phyloP scores from a whole-genome alignment of 2,113 vertebrate species.

The Paracanthobrama guichenoti region DNA sequence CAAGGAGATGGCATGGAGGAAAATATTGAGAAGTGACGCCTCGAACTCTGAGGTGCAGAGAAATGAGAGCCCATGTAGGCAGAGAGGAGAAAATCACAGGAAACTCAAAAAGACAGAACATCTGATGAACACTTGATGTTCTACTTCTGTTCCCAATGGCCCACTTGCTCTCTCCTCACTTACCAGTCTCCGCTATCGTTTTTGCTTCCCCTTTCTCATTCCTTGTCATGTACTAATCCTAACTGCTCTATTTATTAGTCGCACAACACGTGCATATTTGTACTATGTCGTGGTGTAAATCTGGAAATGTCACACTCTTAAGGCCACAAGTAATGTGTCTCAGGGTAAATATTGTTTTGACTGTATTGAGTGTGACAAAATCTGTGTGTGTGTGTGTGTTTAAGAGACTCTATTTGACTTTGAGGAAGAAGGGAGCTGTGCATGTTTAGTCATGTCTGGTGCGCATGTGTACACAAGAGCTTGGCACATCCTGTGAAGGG shows the following conservation, averaged over 20 bases:
- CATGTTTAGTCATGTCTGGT: constrained; percentile 36
- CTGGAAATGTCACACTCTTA: constrained; percentile 7
- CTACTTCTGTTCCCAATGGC: not conserved
- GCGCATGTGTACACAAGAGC: constrained; percentile 20
- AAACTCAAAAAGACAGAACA: not conserved
- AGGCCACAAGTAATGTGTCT: not conserved
- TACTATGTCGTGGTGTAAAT: not conserved
- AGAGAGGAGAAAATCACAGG: not conserved
- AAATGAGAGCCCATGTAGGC: not conserved
- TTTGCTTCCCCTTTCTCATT: constrained; percentile 42
- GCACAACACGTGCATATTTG: not conserved
- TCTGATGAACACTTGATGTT: constrained; percentile 1
- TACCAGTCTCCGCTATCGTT: constrained; percentile 21
- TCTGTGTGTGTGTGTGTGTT: constrained; percentile 3
- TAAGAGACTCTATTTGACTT: constrained; percentile 26
- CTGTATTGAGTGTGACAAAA: not conserved
- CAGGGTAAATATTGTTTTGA: not conserved
- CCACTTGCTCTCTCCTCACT: not conserved
- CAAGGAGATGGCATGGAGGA: constrained; percentile 42
- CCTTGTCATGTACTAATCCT: constrained; percentile 7
- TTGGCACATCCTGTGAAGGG: not conserved
- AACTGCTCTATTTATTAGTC: constrained; percentile 3
- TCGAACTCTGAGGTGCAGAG: not conserved
- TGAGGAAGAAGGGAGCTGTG: constrained; percentile 3
- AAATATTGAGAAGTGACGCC: constrained; percentile 28